phyloP scores from a whole-genome alignment of 2,113 vertebrate species.

The Anser cygnoides region DNA sequence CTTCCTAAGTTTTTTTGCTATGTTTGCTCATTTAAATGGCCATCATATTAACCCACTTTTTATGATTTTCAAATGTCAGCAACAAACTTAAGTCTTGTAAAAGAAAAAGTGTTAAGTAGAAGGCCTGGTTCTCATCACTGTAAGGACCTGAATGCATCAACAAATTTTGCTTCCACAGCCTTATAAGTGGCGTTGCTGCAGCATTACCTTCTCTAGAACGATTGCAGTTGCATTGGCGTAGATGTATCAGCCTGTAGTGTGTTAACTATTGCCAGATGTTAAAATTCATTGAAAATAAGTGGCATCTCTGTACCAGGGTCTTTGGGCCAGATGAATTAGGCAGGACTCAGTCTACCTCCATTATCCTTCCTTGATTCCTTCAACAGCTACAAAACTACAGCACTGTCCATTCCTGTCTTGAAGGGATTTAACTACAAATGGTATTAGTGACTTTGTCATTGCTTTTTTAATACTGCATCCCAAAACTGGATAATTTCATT shows the following conservation, averaged over 20 bases:
- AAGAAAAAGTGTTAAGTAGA: background rate
- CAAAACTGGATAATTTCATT: background rate
- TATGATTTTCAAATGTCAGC: constrained; percentile 35
- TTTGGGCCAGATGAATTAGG: background rate
- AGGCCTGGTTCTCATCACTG: background rate
- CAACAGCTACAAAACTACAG: background rate
- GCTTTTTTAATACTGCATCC: background rate
- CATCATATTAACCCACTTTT: constrained; percentile 45
- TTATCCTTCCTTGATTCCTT: background rate
- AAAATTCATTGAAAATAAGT: background rate
- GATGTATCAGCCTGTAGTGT: background rate
- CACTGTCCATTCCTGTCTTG: background rate
- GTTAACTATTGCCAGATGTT: background rate
- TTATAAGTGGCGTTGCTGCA: background rate
- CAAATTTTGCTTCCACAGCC: background rate
- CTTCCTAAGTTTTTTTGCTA: constrained; percentile 57
- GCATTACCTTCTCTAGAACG: background rate
- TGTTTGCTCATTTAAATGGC: constrained; percentile 57
- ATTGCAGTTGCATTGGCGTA: background rate
- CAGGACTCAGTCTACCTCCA: background rate
- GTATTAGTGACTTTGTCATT: background rate
- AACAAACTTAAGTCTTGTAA: background rate
- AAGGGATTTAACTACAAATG: background rate
- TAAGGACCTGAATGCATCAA: background rate
- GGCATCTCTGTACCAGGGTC: background rate